Evolutionary conservation across 2,797 vertebrate species (phyloP).

Genomic region (Anguilla anguilla): DNA sequence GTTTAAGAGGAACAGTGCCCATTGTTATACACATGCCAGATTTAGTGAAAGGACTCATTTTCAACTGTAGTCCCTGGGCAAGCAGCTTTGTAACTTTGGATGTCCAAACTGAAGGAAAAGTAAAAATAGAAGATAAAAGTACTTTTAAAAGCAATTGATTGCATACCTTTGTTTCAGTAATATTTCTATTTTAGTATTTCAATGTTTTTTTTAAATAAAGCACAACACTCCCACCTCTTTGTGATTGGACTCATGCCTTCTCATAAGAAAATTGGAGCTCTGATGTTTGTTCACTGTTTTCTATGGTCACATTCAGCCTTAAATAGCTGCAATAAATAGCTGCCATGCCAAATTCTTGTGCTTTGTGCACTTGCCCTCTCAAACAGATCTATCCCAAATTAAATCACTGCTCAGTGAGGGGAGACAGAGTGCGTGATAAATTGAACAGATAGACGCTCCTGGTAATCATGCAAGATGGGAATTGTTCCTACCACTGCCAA

Average conservation of each 20-base stretch:
- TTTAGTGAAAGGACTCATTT: too few species aligned
- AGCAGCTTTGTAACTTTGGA: background rate
- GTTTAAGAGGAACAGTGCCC: background rate
- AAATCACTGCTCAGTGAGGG: slow-evolving; percentile 11
- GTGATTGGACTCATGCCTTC: background rate
- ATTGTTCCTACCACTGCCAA: background rate
- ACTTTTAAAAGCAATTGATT: too few species aligned
- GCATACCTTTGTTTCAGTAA: too few species aligned
- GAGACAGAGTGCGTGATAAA: slow-evolving; percentile 1
- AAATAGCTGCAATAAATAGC: background rate
- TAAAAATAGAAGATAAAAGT: too few species aligned
- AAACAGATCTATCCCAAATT: slow-evolving; percentile 11
- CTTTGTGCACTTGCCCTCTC: background rate
- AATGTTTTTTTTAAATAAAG: background rate
- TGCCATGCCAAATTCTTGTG: background rate
- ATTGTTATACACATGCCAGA: too few species aligned
- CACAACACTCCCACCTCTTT: background rate
- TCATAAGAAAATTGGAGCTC: background rate
- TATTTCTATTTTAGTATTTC: too few species aligned
- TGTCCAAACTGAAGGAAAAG: too few species aligned
- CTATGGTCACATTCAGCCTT: background rate
- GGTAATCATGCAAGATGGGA: background rate
- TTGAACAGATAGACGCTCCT: background rate
- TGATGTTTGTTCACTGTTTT: background rate
- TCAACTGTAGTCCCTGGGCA: too few species aligned